phyloP scores from a whole-genome alignment of 2,888 invertebrate species.

The Xanthia togata region DNA sequence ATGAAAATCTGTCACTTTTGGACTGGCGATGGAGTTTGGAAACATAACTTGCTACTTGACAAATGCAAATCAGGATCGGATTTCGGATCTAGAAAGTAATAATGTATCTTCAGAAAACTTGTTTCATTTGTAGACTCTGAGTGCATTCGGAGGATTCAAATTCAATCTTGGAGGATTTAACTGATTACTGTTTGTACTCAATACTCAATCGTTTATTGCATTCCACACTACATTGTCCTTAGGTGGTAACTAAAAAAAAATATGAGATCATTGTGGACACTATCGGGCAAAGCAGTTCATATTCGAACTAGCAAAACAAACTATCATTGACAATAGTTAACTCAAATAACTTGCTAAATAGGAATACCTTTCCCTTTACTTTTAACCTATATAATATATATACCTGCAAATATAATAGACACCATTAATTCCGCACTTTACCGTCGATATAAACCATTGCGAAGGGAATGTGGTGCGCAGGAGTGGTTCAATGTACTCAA shows the following conservation, averaged over 20 bases:
- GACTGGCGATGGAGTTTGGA: no score
- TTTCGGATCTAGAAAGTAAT: neutral
- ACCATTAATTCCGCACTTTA: conserved; percentile 18
- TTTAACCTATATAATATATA: neutral
- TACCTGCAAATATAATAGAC: conserved; percentile 4
- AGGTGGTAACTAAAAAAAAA: neutral
- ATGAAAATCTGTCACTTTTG: neutral
- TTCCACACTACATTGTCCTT: neutral
- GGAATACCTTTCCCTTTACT: neutral
- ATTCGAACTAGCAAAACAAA: neutral
- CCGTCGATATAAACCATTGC: conserved; percentile 51
- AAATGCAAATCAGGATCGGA: no score
- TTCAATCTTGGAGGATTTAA: neutral
- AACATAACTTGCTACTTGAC: neutral
- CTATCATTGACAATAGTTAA: no score
- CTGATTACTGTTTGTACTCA: neutral
- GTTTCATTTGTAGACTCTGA: neutral
- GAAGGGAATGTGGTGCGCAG: conserved; percentile 37
- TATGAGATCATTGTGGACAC: neutral
- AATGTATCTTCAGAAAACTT: neutral
- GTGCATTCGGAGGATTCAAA: neutral
- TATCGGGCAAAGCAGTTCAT: neutral
- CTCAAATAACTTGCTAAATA: neutral
- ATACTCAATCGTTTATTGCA: neutral
- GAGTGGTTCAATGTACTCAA: conserved; percentile 39